phyloP scores from a whole-genome alignment of 2,888 invertebrate species.

The Hydrotaea cyrtoneurina region DNA sequence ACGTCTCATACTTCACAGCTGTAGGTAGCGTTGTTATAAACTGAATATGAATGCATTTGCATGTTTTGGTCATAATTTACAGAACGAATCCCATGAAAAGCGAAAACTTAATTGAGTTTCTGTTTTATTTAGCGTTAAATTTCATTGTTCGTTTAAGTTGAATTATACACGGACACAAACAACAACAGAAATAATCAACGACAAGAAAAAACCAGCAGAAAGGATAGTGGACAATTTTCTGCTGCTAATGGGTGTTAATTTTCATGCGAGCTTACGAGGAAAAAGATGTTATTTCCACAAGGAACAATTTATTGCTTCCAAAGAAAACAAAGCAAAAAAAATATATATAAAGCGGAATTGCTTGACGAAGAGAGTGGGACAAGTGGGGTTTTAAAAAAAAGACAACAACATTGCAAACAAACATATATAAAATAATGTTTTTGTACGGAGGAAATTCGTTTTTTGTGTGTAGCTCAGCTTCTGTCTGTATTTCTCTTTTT shows the following conservation, averaged over 20 bases:
- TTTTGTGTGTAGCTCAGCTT: neutral
- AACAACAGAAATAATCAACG: neutral
- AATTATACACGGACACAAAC: neutral
- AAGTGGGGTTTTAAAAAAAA: neutral
- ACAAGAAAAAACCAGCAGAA: neutral
- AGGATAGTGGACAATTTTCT: conserved; percentile 35
- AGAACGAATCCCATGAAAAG: conserved; percentile 10
- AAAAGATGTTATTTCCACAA: neutral
- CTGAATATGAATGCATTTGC: neutral
- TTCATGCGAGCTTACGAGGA: conserved; percentile 6
- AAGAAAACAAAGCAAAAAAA: neutral
- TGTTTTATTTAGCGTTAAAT: conserved; percentile 23
- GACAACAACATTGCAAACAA: conserved; percentile 36
- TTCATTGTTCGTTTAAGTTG: conserved; percentile 9
- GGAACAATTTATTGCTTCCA: conserved; percentile 13
- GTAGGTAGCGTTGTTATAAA: no score
- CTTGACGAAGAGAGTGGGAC: neutral
- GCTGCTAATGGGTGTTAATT: conserved; percentile 40
- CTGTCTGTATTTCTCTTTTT: neutral
- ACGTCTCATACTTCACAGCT: no score
- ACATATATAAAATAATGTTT: conserved; percentile 16
- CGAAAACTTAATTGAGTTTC: conserved; percentile 23
- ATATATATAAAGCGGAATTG: neutral
- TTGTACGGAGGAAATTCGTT: neutral
- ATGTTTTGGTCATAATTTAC: conserved; percentile 23